Evolutionary conservation across 1,140 invertebrate species (phyloP), one percentile per base, ranked within the genome.

Genomic region (Diorhabda sublineata): DNA sequence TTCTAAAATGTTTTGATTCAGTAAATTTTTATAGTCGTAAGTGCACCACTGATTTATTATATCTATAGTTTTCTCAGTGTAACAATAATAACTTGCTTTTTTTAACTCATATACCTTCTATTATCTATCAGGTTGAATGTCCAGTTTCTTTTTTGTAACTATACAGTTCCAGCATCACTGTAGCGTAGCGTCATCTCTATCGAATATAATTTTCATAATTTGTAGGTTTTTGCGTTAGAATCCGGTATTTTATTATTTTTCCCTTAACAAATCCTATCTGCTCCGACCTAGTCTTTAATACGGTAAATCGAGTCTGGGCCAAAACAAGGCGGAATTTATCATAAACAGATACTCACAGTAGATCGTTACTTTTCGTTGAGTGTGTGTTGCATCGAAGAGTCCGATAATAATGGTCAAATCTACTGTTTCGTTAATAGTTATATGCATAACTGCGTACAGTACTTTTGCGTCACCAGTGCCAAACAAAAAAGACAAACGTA

Each of bases 381-480:
- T 67, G 66, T 26, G 26, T 52, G 47, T n/a, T 41, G 45, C 67
- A 62, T 43, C 66, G 43, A 61, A 57, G 63, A 67, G 56, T 52
- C 58, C 61, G 61, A 63, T 63, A 63, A 9, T 63, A 45, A 26
- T 64, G 59, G 45, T 44, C 9, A 42, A 8, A n/a, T 45, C 42
- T n/a, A 59, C 57, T 66, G 8, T 67, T 56, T 64, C 68, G 57
- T 68, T 45, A 41, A 61, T 67, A 11, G 3, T 45, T 5, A 6
- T 68, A 42, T 42, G 42, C 3, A 26, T 58, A 7, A 8, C 56
- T n/a, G 44, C 58, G 2, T 42, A 67, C 5, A 56, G 47, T 59
- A 67, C 67, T 4, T 8, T 66, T 8, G 42, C 71, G n/a, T 45
- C 58, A 5, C 75, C 75, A 2, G 58, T 73, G 45, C 65, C 70